phyloP scores from a whole-genome alignment of 1,140 invertebrate genomes.

The Lucilia cuprina region DNA sequence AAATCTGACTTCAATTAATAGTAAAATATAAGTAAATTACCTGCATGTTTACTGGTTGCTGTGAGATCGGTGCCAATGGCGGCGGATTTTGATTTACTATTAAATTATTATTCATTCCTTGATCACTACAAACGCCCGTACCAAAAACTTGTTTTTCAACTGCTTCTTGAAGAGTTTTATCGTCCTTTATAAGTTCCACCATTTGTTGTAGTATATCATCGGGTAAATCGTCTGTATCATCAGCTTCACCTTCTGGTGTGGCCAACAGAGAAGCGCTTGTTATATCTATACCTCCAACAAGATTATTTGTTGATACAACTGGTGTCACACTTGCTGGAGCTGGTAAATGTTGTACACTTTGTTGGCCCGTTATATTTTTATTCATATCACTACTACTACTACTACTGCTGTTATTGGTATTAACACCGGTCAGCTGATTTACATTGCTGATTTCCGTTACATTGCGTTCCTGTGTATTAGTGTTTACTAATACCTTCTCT shows the following conservation, averaged over 20 bases:
- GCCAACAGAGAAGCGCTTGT: slow-evolving; percentile 44
- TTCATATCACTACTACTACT: not conserved
- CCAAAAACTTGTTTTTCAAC: slow-evolving; percentile 69
- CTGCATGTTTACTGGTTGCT: not conserved
- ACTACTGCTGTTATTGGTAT: too few species aligned
- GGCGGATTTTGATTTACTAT: not conserved
- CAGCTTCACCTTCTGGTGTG: slow-evolving; percentile 67
- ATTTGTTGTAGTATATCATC: slow-evolving; percentile 74
- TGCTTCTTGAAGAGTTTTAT: slow-evolving; percentile 72
- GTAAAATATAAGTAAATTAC: not conserved
- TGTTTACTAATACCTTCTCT: slow-evolving; percentile 44
- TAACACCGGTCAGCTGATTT: not conserved
- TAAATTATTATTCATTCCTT: not conserved
- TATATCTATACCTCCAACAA: slow-evolving; percentile 47
- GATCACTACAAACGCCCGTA: not conserved
- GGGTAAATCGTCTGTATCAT: slow-evolving; percentile 65
- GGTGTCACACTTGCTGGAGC: not conserved
- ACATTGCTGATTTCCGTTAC: not conserved
- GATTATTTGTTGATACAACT: not conserved
- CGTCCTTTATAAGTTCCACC: slow-evolving; percentile 71
- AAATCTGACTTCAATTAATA: not conserved
- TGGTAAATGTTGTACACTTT: not conserved
- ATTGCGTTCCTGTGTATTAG: not conserved
- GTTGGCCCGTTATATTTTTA: not conserved
- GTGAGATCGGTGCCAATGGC: not conserved